Evolutionary conservation across 2,797 vertebrate genomes (phyloP), one percentile per base, ranked within the genome.

Genomic region (Fratercula arctica): DNA sequence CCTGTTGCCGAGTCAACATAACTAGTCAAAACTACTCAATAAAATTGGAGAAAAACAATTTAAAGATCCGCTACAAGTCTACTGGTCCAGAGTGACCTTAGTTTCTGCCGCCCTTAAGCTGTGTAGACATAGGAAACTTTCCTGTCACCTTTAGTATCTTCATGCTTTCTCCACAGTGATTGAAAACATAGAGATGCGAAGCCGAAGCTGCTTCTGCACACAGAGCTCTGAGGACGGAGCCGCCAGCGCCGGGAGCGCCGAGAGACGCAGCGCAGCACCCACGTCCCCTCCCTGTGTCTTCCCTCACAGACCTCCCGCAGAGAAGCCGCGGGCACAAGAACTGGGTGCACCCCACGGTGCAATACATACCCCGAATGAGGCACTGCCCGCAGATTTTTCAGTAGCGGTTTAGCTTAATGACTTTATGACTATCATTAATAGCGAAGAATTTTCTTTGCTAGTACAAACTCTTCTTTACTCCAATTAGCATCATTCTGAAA

Each of bases 251-350:
- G 0, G 33, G 10, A 23, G 43, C 2, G 5, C 51, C 3, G 2
- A 33, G 39, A 26, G n/a, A 35, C 5, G 2, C 21, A 12, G 63
- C 33, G 12, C 48, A 16, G 53, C 29, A 39, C 29, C 7, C 1
- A 0, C 1, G 0, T 17, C 39, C 33, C 9, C 0, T n/a, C 56
- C 35, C 26, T 7, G 23, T 8, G 1, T 20, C 14, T 35, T 48
- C 70, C 63, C 29, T n/a, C 12, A 1, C 21, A 15, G 26, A 15
- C 29, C 11, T 43, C 29, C 16, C 13, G 9, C 19, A 1, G 5
- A 45, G 35, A 35, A 63, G 56, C 35, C 41, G 26, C 1, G 1
- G 18, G 18, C 51, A 28, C 1, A 3, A 57, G 37, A 48, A 31
- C 53, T 39, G 21, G 0, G 39, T 10, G 39, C 54, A 25, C 19